A percentile compares a stretch with the other conserved stretches of the same genome.
Conservation (phyloP, 2,888 invertebrate species). For the Hetaerina titia region DNA sequence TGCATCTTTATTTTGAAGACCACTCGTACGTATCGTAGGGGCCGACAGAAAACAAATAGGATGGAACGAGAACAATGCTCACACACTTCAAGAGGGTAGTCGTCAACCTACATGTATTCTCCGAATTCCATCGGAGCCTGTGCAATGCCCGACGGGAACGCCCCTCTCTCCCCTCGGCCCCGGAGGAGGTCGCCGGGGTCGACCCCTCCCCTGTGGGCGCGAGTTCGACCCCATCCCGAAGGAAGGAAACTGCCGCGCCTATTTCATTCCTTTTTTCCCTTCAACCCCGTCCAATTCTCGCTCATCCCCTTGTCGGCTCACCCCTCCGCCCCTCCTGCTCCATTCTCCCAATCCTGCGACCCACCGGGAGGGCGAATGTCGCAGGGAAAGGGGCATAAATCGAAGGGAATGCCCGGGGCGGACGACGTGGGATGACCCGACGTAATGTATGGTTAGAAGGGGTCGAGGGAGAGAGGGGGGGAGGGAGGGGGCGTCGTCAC, state of each 20-base stretch:
- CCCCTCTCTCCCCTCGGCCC: background rate
- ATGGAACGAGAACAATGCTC: background rate
- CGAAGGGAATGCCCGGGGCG: slow-evolving; percentile 35
- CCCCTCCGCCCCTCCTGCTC: background rate
- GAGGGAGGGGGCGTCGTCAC: slow-evolving; percentile 21
- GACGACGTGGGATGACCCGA: slow-evolving; percentile 31
- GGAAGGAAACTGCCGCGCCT: slow-evolving; percentile 16
- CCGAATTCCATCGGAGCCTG: background rate
- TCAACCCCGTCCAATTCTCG: slow-evolving; percentile 24
- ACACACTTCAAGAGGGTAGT: background rate
- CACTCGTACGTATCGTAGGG: background rate
- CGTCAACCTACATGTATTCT: background rate
- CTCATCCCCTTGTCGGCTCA: background rate
- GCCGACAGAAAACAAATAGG: background rate
- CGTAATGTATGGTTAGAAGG: slow-evolving; percentile 38
- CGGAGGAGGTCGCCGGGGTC: background rate
- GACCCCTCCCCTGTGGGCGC: background rate
- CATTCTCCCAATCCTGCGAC: background rate
- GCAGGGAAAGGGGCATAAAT: slow-evolving; percentile 32
- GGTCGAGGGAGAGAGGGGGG: background rate
- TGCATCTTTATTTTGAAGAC: background rate
- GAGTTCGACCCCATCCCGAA: background rate
- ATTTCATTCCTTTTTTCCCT: background rate
- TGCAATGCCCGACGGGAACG: background rate
- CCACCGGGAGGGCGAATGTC: slow-evolving; percentile 21